A percentile compares a stretch with the other conserved stretches of the same genome.
phyloP scores from a whole-genome alignment of 2,888 invertebrate genomes.

The Pemphredon lugubris region DNA sequence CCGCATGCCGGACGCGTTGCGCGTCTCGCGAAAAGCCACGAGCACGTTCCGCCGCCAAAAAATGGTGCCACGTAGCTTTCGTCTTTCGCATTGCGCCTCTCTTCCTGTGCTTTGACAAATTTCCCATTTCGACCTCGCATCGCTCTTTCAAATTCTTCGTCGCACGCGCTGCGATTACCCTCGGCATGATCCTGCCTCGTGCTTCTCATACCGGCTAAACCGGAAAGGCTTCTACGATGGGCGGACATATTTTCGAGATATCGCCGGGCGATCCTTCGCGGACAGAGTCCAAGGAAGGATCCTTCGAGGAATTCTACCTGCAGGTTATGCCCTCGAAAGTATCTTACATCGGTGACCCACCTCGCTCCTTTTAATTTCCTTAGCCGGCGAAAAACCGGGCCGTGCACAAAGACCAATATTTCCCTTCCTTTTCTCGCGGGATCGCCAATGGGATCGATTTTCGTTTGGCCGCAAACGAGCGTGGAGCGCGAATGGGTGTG shows the following conservation, averaged over 20 bases:
- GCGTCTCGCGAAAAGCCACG: slow-evolving; percentile 4
- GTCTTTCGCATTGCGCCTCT: neutral
- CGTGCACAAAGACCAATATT: no score
- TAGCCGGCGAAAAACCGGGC: no score
- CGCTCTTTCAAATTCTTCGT: neutral
- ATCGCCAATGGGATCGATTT: slow-evolving; percentile 1
- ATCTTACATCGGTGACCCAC: no score
- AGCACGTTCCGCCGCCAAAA: slow-evolving; percentile 43
- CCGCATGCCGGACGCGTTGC: neutral
- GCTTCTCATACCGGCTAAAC: slow-evolving; percentile 44
- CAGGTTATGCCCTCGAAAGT: neutral
- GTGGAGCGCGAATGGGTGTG: slow-evolving; percentile 41
- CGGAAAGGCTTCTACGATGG: slow-evolving; percentile 18
- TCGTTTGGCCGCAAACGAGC: neutral
- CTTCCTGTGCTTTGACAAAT: neutral
- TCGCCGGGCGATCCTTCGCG: neutral
- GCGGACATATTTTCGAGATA: slow-evolving; percentile 29
- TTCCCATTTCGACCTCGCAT: neutral
- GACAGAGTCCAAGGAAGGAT: slow-evolving; percentile 12
- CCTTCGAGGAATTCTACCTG: neutral
- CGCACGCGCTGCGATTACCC: neutral
- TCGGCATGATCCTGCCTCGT: slow-evolving; percentile 40
- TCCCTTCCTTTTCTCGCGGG: neutral
- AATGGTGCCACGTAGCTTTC: slow-evolving; percentile 49
- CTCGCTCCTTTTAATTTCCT: no score